A percentile compares a stretch with the other conserved stretches of the same genome.
phyloP scores from a whole-genome alignment of 2,113 vertebrate species.

The Bagarius yarrelli region DNA sequence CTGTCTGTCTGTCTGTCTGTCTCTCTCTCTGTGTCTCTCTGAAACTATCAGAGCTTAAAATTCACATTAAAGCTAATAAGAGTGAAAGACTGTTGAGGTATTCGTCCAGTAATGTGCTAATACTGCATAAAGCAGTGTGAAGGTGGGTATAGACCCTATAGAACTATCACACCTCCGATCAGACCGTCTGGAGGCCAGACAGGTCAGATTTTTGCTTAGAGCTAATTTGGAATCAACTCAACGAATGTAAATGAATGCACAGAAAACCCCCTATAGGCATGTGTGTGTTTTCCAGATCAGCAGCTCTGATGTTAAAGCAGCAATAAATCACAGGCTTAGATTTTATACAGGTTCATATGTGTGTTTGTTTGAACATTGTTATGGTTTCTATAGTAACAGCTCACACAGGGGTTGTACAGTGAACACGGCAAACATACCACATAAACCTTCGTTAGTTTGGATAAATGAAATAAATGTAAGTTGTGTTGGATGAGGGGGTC shows the following conservation, averaged over 20 bases:
- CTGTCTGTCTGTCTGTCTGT: background rate
- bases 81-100: background rate
- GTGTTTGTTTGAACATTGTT: background rate
- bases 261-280: too few species aligned
- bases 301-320: background rate
- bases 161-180: background rate
- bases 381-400: background rate
- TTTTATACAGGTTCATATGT: background rate
- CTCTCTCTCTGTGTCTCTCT: background rate
- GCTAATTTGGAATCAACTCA: background rate
- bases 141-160: background rate
- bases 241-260: background rate
- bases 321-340: background rate
- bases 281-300: too few species aligned
- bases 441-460: too few species aligned
- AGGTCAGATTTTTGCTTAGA: background rate
- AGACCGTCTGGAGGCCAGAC: background rate
- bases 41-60: background rate
- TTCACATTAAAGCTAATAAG: conserved; percentile 2
- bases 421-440: background rate
- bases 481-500: too few species aligned
- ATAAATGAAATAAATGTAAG: too few species aligned
- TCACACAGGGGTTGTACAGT: background rate
- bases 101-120: background rate
- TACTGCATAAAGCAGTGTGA: background rate